These are phyloP conservation scores for Drosophila fulvimacula DNA, from an alignment of 2,888 invertebrate genomes.

Conservation along the genomic window DNA sequence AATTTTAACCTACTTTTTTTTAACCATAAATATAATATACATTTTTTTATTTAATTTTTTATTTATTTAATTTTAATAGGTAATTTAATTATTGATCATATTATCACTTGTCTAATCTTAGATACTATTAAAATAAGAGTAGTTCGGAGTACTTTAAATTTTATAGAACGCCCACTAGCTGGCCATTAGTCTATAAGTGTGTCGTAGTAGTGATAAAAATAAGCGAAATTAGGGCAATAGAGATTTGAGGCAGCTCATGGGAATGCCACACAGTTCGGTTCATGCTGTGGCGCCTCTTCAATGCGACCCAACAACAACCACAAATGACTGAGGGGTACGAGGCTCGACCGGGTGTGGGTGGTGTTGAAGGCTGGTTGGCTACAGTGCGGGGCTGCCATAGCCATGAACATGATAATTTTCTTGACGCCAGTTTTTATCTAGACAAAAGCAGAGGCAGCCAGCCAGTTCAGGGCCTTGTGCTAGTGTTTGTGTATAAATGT, in stretches of 20 bases:
- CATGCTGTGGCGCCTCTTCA: constrained; percentile 66
- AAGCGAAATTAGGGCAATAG: constrained; percentile 62
- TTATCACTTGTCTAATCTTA: background rate
- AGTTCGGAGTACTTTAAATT: constrained; percentile 9
- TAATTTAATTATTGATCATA: background rate
- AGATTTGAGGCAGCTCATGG: constrained; percentile 52
- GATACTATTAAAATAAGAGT: constrained; percentile 5
- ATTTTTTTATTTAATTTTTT: background rate
- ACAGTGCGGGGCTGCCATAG: constrained; percentile 31
- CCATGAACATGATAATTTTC: constrained; percentile 81
- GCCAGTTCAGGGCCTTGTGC: constrained; percentile 11
- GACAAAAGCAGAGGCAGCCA: constrained; percentile 60
- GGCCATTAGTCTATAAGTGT: constrained; percentile 41
- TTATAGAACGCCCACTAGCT: constrained; percentile 16
- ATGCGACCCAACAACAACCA: constrained; percentile 64
- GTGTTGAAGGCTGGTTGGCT: background rate
- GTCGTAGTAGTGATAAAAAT: constrained; percentile 51
- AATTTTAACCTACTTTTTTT: too few species aligned
- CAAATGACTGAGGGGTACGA: constrained; percentile 54
- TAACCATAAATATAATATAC: background rate
- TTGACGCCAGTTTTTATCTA: constrained; percentile 79
- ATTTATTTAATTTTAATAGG: background rate
- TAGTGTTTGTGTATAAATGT: constrained; percentile 71
- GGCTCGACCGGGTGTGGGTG: background rate
- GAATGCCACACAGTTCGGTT: constrained; percentile 44